phyloP scores from a whole-genome alignment of 2,888 invertebrate species.

The Geophilus truncorum region DNA sequence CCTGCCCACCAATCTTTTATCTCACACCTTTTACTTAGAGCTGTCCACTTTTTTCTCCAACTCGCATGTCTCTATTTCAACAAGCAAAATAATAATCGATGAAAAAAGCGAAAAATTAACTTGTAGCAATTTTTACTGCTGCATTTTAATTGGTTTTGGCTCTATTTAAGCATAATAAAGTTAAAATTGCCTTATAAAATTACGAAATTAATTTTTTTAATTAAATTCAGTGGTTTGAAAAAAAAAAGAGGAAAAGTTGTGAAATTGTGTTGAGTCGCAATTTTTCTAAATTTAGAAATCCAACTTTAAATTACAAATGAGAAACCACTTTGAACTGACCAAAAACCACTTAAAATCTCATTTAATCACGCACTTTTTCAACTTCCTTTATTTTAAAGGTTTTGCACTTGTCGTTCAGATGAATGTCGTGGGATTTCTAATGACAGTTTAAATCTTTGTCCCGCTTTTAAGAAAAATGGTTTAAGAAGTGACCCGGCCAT shows the following conservation, averaged over 20 bases:
- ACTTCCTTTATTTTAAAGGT: neutral
- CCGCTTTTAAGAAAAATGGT: constrained; percentile 4
- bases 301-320: constrained; percentile 18
- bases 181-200: neutral
- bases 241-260: neutral
- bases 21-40: constrained; percentile 12
- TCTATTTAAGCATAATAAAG: neutral
- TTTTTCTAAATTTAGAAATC: constrained; percentile 23
- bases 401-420: neutral
- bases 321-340: constrained; percentile 4
- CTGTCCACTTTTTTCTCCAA: neutral
- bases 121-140: neutral
- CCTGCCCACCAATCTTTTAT: constrained; percentile 19
- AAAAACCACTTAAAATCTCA: constrained; percentile 11
- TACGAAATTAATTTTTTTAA: too few species aligned
- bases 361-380: neutral
- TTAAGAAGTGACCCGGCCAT: constrained; percentile 1
- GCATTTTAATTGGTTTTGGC: neutral
- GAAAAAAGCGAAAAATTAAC: neutral
- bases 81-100: neutral
- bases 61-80: neutral
- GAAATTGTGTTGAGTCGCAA: neutral
- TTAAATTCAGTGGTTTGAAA: too few species aligned
- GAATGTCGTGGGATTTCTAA: constrained; percentile 7
- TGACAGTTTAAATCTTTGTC: constrained; percentile 22